phyloP scores from a whole-genome alignment of 2,888 invertebrate species.

The Brenthis daphne region DNA sequence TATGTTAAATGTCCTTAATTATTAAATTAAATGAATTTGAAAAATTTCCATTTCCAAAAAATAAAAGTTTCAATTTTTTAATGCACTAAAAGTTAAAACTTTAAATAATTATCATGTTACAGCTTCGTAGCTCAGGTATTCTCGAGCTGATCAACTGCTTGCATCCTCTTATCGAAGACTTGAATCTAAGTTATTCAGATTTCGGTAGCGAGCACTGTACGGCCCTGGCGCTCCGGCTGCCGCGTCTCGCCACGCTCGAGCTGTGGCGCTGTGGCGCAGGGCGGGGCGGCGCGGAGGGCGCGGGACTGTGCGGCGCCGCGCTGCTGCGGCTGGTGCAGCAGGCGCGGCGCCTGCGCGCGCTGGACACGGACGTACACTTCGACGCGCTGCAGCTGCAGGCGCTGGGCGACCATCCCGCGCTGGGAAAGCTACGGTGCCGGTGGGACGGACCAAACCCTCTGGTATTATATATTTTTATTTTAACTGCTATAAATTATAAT shows the following conservation, averaged over 20 bases:
- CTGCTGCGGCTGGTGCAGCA: slow-evolving; percentile 34
- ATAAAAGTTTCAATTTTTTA: too few relatives aligned
- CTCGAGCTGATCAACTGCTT: slow-evolving; percentile 34
- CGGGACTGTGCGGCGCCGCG: slow-evolving; percentile 26
- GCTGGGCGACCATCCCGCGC: not conserved
- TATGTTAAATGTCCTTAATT: not conserved
- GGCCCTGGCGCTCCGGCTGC: slow-evolving; percentile 31
- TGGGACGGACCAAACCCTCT: not conserved
- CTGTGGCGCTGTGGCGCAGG: slow-evolving; percentile 41
- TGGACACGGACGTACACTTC: slow-evolving; percentile 16
- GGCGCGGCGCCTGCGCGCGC: slow-evolving; percentile 24
- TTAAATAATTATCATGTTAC: not conserved
- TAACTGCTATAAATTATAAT: too few relatives aligned
- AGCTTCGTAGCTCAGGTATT: slow-evolving; percentile 31
- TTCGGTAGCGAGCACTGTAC: slow-evolving; percentile 43
- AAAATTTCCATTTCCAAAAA: too few relatives aligned
- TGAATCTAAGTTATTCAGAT: slow-evolving; percentile 43
- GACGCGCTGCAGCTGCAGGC: not conserved
- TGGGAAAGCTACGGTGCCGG: slow-evolving; percentile 1
- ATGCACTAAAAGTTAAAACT: not conserved
- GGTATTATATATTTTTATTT: too few relatives aligned
- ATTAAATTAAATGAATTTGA: too few relatives aligned
- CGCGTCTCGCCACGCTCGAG: slow-evolving; percentile 41
- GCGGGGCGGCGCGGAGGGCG: too few relatives aligned
- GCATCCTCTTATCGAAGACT: slow-evolving; percentile 40